These are phyloP conservation scores for Eupeodes latifasciatus DNA, from an alignment of 2,888 invertebrate genomes.

Conservation along the genomic window DNA sequence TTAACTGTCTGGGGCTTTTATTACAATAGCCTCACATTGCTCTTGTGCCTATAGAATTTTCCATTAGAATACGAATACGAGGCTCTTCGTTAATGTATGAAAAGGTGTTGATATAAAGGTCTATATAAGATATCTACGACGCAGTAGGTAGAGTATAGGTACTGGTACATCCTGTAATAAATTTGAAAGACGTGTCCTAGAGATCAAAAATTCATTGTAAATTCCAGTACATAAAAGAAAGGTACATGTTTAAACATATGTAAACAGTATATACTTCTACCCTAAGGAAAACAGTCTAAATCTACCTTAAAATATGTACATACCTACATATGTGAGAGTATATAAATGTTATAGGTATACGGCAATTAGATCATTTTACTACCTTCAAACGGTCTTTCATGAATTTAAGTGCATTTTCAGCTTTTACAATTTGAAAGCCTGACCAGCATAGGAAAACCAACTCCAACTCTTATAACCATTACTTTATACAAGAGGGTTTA, in stretches of 20 bases:
- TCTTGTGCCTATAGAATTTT: conserved; percentile 25
- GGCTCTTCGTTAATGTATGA: neutral
- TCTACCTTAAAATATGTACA: neutral
- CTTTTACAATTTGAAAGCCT: conserved; percentile 9
- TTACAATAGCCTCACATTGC: conserved; percentile 42
- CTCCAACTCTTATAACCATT: neutral
- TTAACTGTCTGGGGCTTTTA: conserved; percentile 54
- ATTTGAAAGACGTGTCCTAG: conserved; percentile 2
- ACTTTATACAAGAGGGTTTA: neutral
- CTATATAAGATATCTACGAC: neutral
- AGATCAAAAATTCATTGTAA: neutral
- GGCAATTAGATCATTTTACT: conserved; percentile 32
- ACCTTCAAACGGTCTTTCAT: conserved; percentile 32
- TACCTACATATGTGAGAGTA: neutral
- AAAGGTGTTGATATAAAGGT: conserved; percentile 18
- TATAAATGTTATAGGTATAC: neutral
- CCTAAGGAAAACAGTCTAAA: neutral
- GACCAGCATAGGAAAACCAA: conserved; percentile 16
- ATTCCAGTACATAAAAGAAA: conserved; percentile 3
- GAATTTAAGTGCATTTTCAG: conserved; percentile 31
- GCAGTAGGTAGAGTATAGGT: no score
- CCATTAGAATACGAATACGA: neutral
- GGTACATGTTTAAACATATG: neutral
- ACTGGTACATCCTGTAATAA: neutral
- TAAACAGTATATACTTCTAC: neutral